Evolutionary conservation across 2,888 invertebrate genomes (phyloP), one percentile per base, ranked within the genome.

Genomic region (Liopterus haemorrhoidalis): DNA sequence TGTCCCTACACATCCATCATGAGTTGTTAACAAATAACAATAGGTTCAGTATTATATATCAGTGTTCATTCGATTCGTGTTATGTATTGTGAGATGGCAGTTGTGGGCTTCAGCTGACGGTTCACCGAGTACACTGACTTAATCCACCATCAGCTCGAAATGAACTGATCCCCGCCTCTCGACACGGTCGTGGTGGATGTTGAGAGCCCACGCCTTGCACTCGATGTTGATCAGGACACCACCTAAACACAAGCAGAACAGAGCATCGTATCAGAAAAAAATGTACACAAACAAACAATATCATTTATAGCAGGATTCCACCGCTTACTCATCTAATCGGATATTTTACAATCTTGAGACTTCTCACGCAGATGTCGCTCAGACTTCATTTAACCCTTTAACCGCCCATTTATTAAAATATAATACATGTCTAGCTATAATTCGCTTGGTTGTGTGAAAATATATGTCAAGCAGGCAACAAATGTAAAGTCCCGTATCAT

Each of bases 71-170:
- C 8, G n/a, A 24, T 41, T 31, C 24, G 33, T 41, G 41, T 35
- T 35, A 5, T 16, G 8, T 20, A 8, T 22, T 46, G 41, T 51
- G 37, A 57, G 59, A 58, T 62, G 71, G 74, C 75, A 63, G 64
- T 64, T 62, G 61, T 56, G 54, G 53, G 58, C 59, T 57, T 51
- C 54, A 51, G 49, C 46, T 8, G 8, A 48, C 48, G 49, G 46
- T 49, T 62, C 59, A 59, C 66, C 66, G 41, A 33, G n/a, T 22
- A 39, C 25, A 33, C 41, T 43, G 35, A 49, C 57, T 79, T 83
- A 85, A 73, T 93, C 93, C 68, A 93, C 81, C 82, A 93, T 84
- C 69, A 93, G 76, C 74, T 93, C 93, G 75, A 94, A 92, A 74
- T 93, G 92, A 62, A 93, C 91, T 60, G 88, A 87, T 62, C 93